phyloP scores from a whole-genome alignment of 2,113 vertebrate species.

The Siniperca chuatsi region DNA sequence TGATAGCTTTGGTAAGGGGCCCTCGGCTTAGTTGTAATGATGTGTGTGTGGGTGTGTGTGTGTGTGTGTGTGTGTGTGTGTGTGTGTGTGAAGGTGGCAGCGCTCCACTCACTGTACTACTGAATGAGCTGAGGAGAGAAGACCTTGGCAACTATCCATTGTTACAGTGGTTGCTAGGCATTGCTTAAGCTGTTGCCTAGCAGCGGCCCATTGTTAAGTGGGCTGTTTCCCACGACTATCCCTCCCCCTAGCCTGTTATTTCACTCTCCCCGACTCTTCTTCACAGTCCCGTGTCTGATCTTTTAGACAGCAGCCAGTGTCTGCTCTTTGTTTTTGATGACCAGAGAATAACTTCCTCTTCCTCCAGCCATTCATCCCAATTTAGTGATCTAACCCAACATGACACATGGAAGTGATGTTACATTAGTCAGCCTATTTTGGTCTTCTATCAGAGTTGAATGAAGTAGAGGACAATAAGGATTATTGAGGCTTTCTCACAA shows the following conservation, averaged over 20 bases:
- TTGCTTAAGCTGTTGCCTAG: conserved; percentile 74
- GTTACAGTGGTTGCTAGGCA: conserved; percentile 65
- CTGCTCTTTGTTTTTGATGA: conserved; percentile 49
- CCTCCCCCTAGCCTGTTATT: conserved; percentile 12
- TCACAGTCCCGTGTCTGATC: conserved; percentile 48
- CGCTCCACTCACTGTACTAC: conserved; percentile 52
- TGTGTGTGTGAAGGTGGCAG: conserved; percentile 14
- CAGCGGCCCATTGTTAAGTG: conserved; percentile 69
- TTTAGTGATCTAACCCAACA: conserved; percentile 47
- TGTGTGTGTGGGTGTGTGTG: conserved; percentile 19
- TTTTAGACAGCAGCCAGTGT: conserved; percentile 48
- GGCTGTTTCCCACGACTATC: conserved; percentile 75
- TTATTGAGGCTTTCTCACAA: background rate
- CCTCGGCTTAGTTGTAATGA: conserved; percentile 39
- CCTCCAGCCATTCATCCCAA: conserved; percentile 51
- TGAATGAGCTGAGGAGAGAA: conserved; percentile 51
- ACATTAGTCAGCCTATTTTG: conserved; percentile 40
- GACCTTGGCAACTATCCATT: conserved; percentile 61
- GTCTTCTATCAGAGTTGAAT: conserved; percentile 20
- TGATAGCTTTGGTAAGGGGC: conserved; percentile 39
- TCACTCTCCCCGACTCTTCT: conserved; percentile 22
- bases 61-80: conserved; percentile 31
- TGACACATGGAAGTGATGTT: conserved; percentile 54
- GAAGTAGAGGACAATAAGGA: conserved; percentile 5
- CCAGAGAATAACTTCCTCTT: conserved; percentile 59